Conservation (phyloP, 1,140 invertebrate genomes). For the Trichonephila clavata region DNA sequence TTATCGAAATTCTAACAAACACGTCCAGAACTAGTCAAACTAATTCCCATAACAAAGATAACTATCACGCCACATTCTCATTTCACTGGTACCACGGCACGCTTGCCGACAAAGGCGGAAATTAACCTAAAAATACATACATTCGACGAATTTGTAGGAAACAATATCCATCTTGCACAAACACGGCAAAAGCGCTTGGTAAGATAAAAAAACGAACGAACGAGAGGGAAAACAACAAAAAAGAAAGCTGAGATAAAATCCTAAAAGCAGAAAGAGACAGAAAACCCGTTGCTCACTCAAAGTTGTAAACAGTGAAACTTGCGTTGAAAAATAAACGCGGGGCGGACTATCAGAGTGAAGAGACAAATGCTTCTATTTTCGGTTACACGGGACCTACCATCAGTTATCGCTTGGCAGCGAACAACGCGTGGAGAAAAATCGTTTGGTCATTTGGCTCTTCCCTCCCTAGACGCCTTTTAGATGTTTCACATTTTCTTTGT, state of each 20-base stretch:
- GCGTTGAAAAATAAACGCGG: slow-evolving; percentile 67
- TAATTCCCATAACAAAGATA: not conserved
- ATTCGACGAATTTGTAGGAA: not conserved
- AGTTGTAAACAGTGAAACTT: slow-evolving; percentile 57
- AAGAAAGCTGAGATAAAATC: slow-evolving; percentile 9
- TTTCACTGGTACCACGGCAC: not conserved
- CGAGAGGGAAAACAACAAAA: not conserved
- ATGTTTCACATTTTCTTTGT: slow-evolving; percentile 60
- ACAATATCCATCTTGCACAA: slow-evolving; percentile 17
- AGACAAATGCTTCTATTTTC: slow-evolving; percentile 73
- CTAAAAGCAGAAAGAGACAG: slow-evolving; percentile 8
- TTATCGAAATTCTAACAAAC: not conserved
- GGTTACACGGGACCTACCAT: slow-evolving; percentile 71
- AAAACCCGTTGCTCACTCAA: slow-evolving; percentile 62
- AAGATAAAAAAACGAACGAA: not conserved
- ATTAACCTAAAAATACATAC: slow-evolving; percentile 44
- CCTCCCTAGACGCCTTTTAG: slow-evolving; percentile 66
- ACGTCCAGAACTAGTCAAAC: not conserved
- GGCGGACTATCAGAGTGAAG: slow-evolving; percentile 25
- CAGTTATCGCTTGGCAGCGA: slow-evolving; percentile 68
- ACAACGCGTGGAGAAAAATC: slow-evolving; percentile 71
- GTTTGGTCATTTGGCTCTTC: slow-evolving; percentile 59
- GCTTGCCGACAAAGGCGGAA: not conserved
- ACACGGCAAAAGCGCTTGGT: slow-evolving; percentile 1
- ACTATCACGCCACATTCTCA: not conserved